Conservation (phyloP, 2,113 vertebrate species). For the Stegostoma tigrinum region DNA sequence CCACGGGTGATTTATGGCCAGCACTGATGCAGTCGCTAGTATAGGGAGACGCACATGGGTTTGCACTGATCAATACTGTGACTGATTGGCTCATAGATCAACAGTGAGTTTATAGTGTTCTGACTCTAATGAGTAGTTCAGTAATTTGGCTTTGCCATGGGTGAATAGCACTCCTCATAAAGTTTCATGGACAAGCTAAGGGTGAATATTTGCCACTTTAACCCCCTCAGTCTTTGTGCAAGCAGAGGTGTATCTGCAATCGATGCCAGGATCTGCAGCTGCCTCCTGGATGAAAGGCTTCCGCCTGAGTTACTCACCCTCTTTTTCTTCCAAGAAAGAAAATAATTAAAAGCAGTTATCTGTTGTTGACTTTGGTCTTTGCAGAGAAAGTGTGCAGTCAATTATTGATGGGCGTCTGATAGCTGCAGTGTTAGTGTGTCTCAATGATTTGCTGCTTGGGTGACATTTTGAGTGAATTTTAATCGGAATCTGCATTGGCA, state of each 20-base stretch:
- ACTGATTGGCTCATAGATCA: slow-evolving; percentile 46
- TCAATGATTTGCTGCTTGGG: background rate
- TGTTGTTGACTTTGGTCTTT: background rate
- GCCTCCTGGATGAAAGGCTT: slow-evolving; percentile 40
- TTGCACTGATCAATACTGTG: slow-evolving; percentile 44
- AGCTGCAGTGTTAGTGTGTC: background rate
- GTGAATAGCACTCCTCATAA: slow-evolving; percentile 44
- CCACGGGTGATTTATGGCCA: background rate
- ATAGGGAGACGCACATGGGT: slow-evolving; percentile 40
- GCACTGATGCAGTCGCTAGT: background rate
- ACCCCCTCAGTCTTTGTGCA: background rate
- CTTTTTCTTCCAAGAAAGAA: slow-evolving; percentile 36
- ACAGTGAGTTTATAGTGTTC: slow-evolving; percentile 42
- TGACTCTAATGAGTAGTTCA: slow-evolving; percentile 46
- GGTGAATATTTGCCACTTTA: background rate
- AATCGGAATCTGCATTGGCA: slow-evolving; percentile 26
- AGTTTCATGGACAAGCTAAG: slow-evolving; percentile 40
- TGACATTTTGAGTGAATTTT: slow-evolving; percentile 34
- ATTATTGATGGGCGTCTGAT: slow-evolving; percentile 27
- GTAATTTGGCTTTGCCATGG: slow-evolving; percentile 47
- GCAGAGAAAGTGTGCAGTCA: background rate
- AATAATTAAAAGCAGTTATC: slow-evolving; percentile 28
- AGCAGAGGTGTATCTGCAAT: slow-evolving; percentile 33
- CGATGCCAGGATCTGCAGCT: slow-evolving; percentile 33
- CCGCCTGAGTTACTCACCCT: background rate